A percentile compares a stretch with the other conserved stretches of the same genome.
phyloP scores from a whole-genome alignment of 2,888 invertebrate genomes.

The Caenorhabditis imperialis region DNA sequence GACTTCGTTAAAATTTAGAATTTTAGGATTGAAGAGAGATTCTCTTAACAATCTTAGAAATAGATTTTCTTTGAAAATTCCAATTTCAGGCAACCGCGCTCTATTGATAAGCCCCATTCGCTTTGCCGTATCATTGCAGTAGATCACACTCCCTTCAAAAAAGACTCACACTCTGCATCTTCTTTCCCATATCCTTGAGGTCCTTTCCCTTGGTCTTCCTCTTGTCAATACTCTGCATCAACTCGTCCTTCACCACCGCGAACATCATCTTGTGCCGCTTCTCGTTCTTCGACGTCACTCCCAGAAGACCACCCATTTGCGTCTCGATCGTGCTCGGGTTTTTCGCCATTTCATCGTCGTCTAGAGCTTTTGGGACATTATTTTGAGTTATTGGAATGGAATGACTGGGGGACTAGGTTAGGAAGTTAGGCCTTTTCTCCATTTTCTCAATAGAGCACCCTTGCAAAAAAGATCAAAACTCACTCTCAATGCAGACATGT shows the following conservation, averaged over 20 bases:
- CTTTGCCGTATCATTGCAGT: too few relatives aligned
- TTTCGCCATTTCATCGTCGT: conserved; percentile 22
- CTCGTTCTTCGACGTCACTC: conserved; percentile 52
- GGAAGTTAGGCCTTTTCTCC: not conserved
- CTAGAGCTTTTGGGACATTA: conserved; percentile 3
- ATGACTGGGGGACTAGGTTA: not conserved
- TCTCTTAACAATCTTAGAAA: not conserved
- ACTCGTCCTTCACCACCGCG: conserved; percentile 57
- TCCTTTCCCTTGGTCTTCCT: conserved; percentile 59
- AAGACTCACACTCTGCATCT: conserved; percentile 30
- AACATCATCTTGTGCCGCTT: conserved; percentile 61
- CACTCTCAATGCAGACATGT: conserved; percentile 46
- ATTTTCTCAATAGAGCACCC: too few relatives aligned
- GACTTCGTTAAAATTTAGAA: not conserved
- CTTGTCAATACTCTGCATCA: conserved; percentile 57
- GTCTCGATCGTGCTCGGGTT: conserved; percentile 42
- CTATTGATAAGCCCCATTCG: too few relatives aligned
- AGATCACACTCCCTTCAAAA: too few relatives aligned
- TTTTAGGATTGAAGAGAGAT: not conserved
- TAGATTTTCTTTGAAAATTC: not conserved
- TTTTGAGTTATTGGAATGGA: not conserved
- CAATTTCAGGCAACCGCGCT: too few relatives aligned
- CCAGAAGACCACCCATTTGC: conserved; percentile 61
- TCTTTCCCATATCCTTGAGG: conserved; percentile 54
- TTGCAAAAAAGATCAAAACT: conserved; percentile 17